A percentile compares a stretch with the other conserved stretches of the same genome.
phyloP scores from a whole-genome alignment of 2,797 vertebrate genomes.

The Mustela erminea region DNA sequence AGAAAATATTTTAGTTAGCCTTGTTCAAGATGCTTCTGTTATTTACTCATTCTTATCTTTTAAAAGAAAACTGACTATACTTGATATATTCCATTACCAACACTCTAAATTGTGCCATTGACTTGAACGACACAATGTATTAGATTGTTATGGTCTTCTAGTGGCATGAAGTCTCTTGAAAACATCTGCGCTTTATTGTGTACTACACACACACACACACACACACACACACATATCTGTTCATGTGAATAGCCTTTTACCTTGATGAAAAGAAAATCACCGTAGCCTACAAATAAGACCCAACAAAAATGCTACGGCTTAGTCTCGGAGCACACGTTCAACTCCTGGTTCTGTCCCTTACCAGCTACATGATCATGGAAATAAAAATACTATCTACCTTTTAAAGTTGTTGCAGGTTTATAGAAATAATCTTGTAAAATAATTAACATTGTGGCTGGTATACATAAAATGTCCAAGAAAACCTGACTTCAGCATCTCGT shows the following conservation, averaged over 20 bases:
- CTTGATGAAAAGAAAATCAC: not conserved
- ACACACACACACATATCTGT: not conserved
- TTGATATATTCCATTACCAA: slow-evolving; percentile 62
- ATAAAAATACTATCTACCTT: not conserved
- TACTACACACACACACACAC: not conserved
- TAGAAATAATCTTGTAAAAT: not conserved
- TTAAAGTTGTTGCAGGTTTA: not conserved
- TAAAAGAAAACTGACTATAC: not conserved
- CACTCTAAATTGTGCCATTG: slow-evolving; percentile 40
- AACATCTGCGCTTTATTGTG: slow-evolving; percentile 69
- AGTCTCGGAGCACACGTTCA: not conserved
- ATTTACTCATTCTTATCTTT: not conserved
- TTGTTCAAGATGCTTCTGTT: not conserved
- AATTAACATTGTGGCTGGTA: not conserved
- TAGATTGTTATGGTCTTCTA: slow-evolving; percentile 44
- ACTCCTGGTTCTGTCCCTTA: not conserved
- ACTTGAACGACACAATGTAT: slow-evolving; percentile 56
- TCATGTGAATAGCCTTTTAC: slow-evolving; percentile 16
- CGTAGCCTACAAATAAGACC: not conserved
- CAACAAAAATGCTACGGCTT: not conserved
- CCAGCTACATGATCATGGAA: not conserved
- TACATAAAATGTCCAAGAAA: not conserved
- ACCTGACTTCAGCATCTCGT: not conserved
- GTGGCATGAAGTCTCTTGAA: slow-evolving; percentile 66
- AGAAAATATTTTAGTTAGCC: not conserved